Evolutionary conservation across 2,888 invertebrate species (phyloP), one percentile per base, ranked within the genome.

Genomic region (Malthinus seriepunctatus): DNA sequence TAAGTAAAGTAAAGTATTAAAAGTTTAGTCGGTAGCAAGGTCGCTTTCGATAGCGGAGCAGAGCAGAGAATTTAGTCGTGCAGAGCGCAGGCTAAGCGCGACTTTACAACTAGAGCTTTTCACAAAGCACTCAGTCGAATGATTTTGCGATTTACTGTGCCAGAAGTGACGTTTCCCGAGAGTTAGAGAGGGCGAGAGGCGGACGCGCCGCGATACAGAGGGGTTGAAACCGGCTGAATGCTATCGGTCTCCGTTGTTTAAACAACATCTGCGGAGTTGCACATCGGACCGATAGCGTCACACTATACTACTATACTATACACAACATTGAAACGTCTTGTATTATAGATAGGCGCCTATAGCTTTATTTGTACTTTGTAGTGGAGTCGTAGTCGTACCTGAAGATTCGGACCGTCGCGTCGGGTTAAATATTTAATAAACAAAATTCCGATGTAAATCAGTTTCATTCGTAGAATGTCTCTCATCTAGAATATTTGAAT

Each of bases 401-500:
- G 54, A 49, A 51, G 53, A 50, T 53, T 61, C 50, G 57, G 61
- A 63, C 58, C 67, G 67, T 66, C 64, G 64, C 67, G 67, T 66
- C 64, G 64, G 67, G 65, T 69, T 73, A 76, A 75, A 75, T 76
- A 77, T 77, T 77, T 77, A 77, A 77, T 77, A 77, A 76, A 73
- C 71, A 68, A 68, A 71, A 74, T 77, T 76, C 76, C 76, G 71
- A 76, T 76, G 77, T 70, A 76, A 76, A 77, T 77, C 76, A 73
- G 74, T 70, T 71, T 69, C 72, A 72, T 72, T 73, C 71, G 67
- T 70, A 67, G 70, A 71, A 71, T 73, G 75, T 74, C 74, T 23
- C 23, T 73, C 76, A 72, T 74, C 73, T 70, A 66, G 70, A 70
- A 71, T 74, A 76, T 76, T 77, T 73, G 76, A 77, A 77, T 77